Conservation (phyloP, 2,113 vertebrate genomes). For the Centropus bengalensis region DNA sequence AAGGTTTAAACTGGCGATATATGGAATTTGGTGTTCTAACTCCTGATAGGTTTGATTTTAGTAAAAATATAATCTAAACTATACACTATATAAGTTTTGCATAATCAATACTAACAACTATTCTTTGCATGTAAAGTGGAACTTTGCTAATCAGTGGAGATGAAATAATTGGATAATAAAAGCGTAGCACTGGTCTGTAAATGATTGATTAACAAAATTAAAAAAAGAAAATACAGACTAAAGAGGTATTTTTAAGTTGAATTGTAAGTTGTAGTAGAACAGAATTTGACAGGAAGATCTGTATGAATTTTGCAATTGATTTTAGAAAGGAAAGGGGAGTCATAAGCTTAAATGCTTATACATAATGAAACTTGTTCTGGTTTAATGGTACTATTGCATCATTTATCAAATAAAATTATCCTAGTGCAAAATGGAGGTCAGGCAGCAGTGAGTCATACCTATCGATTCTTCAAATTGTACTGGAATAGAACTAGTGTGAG, state of each 20-base stretch:
- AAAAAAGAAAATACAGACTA: background rate
- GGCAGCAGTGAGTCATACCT: background rate
- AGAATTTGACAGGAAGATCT: background rate
- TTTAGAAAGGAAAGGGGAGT: background rate
- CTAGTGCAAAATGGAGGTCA: background rate
- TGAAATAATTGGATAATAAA: conserved; percentile 37
- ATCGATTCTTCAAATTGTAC: background rate
- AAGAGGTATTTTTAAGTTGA: background rate
- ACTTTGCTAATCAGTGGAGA: conserved; percentile 19
- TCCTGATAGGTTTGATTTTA: background rate
- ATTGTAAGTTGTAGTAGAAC: background rate
- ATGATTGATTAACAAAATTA: conserved; percentile 2
- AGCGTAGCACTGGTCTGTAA: background rate
- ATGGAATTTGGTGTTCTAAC: background rate
- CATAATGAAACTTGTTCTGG: background rate
- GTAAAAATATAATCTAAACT: background rate
- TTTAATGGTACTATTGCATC: background rate
- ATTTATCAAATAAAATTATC: background rate
- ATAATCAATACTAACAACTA: background rate
- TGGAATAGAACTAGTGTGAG: background rate
- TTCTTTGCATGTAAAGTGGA: background rate
- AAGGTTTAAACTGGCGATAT: background rate
- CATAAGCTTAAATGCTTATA: background rate
- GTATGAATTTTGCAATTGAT: background rate
- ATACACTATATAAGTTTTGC: background rate